Base-by-base conservation (phyloP, 2,888 invertebrate species). In the Lepidocyrtoides sp. region DNA sequence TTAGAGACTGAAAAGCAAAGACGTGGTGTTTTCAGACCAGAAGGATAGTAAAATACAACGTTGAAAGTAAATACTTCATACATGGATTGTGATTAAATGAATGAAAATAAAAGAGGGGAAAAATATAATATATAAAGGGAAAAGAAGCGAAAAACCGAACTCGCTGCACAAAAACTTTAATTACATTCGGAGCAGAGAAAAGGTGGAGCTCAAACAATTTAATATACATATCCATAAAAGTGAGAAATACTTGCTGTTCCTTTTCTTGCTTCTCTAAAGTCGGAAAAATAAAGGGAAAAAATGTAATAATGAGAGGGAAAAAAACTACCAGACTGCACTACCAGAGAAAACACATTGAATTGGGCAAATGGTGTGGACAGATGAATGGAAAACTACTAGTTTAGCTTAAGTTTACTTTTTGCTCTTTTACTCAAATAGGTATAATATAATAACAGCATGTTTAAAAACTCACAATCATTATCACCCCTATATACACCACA, bases 191-290 rank as follows among this genome's bases (percentile, higher is more conserved):
- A 93, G 94, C 94, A 94, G 92, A 92, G 93, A 93, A 94, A 93
- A 94, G 94, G 94, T 93, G 94, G 94, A 94, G 94, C 93, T 92
- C 84, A 75, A 91, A 89, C 89, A 89, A 93, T 89, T 93, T 93
- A 92, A 91, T 93, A 92, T 92, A 91, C 91, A 93, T 87, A 89
- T 88, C 91, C 91, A 93, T 93, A 93, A 92, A 89, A 92, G 88
- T 82, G 88, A 82, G 88, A 83, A 63, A 82, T 29, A 32, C 41
- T 72, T 60, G 51, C 54, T 32, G 77, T n/a, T 32, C 5, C 32
- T 79, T 51, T 51, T 26, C 32, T 44, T 51, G 8, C 17, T 23
- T 29, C n/a, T 32, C 23, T 44, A 29, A 79, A 79, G 79, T 54
- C 79, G 86, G 72, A 4, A 77, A 82, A 88, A 83, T 72, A 84